phyloP scores from a whole-genome alignment of 1,140 invertebrate genomes.

The Panulirus ornatus region DNA sequence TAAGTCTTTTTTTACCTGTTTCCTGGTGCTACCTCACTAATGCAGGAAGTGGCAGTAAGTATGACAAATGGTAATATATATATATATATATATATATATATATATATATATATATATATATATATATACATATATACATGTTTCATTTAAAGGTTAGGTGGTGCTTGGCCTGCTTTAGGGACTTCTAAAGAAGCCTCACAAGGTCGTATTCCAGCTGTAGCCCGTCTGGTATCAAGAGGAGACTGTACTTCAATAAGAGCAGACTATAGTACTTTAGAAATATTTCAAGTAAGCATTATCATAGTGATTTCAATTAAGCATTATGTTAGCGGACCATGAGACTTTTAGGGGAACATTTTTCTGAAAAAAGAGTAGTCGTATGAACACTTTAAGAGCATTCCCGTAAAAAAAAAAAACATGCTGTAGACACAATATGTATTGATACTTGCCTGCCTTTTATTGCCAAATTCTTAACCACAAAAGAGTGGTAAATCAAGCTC shows the following conservation, averaged over 20 bases:
- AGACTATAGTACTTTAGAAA: constrained; percentile 71
- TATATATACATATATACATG: too few relatives aligned
- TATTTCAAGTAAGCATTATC: constrained; percentile 42
- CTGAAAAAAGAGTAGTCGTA: not conserved
- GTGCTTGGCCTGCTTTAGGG: constrained; percentile 36
- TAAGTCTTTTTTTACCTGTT: too few relatives aligned
- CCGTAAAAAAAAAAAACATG: not conserved
- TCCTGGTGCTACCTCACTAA: too few relatives aligned
- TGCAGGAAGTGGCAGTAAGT: too few relatives aligned
- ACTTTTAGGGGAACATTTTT: not conserved
- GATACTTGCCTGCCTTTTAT: not conserved
- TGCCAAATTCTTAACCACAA: too few relatives aligned
- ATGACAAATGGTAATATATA: too few relatives aligned
- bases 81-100: too few relatives aligned
- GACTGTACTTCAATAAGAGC: constrained; percentile 76
- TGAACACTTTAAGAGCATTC: not conserved
- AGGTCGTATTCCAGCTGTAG: constrained; percentile 68
- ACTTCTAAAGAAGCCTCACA: constrained; percentile 4
- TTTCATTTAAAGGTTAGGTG: constrained; percentile 32
- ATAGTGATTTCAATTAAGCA: not conserved
- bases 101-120: too few relatives aligned
- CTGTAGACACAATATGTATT: not conserved
- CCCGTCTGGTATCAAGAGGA: constrained; percentile 76
- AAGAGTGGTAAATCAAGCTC: too few relatives aligned
- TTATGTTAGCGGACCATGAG: not conserved